These are phyloP conservation scores for Knipowitschia caucasica DNA, from an alignment of 2,797 vertebrate genomes.

Conservation along the genomic window DNA sequence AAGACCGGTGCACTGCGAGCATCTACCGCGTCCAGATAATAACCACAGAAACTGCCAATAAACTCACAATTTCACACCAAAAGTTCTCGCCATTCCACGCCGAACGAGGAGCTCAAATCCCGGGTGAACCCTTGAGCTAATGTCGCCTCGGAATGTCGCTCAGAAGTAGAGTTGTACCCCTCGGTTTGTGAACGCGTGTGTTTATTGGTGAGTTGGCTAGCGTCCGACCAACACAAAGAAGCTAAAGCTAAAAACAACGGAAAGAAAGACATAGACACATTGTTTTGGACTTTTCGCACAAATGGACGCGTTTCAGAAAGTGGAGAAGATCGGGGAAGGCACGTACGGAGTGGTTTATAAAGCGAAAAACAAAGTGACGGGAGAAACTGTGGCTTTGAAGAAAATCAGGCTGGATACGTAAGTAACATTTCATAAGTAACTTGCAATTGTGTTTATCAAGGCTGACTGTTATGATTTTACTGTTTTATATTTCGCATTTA, in stretches of 20 bases:
- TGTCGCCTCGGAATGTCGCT: neutral
- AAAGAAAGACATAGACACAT: neutral
- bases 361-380: constrained; percentile 90
- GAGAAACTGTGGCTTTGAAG: constrained; percentile 94
- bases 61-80: neutral
- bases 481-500: too few species aligned
- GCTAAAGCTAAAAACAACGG: neutral
- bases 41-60: neutral
- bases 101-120: neutral
- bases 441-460: neutral
- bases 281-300: neutral
- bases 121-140: neutral
- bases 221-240: constrained; percentile 51
- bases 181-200: neutral
- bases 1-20: constrained; percentile 36
- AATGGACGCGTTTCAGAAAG: constrained; percentile 95
- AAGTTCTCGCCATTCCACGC: neutral
- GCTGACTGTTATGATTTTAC: neutral
- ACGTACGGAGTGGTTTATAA: constrained; percentile 96
- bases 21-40: constrained; percentile 19
- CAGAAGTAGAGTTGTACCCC: constrained; percentile 11
- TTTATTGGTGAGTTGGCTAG: constrained; percentile 36
- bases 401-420: constrained; percentile 95
- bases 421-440: constrained; percentile 49
- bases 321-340: constrained; percentile 95